Percentiles rank a stretch among this genome's conserved stretches.
Conservation (phyloP, 2,888 invertebrate genomes). For the Luperina testacea region DNA sequence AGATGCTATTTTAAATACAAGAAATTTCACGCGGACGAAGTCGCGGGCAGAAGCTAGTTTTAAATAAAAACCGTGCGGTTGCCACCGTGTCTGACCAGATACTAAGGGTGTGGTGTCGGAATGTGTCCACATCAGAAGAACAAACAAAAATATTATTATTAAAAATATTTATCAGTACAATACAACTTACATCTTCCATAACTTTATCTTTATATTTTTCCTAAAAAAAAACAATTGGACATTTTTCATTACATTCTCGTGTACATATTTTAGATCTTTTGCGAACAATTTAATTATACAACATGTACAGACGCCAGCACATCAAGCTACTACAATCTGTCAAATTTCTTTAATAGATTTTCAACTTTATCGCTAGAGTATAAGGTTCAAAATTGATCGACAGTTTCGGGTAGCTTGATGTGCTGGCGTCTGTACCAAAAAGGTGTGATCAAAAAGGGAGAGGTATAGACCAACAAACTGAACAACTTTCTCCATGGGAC, state of each 20-base stretch:
- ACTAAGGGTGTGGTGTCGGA: background rate
- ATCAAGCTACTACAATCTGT: too few species aligned
- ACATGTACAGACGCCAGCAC: too few species aligned
- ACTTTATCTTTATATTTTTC: constrained; percentile 1
- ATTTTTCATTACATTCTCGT: background rate
- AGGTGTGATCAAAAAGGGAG: background rate
- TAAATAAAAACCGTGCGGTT: background rate
- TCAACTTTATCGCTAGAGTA: too few species aligned
- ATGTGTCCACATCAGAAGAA: background rate
- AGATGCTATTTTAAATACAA: too few species aligned
- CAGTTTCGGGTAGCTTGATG: too few species aligned
- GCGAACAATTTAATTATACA: background rate
- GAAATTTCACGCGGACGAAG: too few species aligned
- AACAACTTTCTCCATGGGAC: background rate
- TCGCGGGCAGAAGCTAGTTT: too few species aligned
- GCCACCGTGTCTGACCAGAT: background rate
- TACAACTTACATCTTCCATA: constrained; percentile 39
- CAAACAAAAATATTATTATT: background rate
- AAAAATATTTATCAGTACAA: background rate
- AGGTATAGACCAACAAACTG: background rate
- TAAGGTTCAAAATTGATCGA: too few species aligned
- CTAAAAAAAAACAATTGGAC: constrained; percentile 16
- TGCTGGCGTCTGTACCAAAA: too few species aligned
- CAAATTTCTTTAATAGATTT: too few species aligned
- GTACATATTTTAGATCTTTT: background rate